Base-by-base conservation (phyloP, 2,797 vertebrate genomes). In the Catamblyrhynchus diadema region DNA sequence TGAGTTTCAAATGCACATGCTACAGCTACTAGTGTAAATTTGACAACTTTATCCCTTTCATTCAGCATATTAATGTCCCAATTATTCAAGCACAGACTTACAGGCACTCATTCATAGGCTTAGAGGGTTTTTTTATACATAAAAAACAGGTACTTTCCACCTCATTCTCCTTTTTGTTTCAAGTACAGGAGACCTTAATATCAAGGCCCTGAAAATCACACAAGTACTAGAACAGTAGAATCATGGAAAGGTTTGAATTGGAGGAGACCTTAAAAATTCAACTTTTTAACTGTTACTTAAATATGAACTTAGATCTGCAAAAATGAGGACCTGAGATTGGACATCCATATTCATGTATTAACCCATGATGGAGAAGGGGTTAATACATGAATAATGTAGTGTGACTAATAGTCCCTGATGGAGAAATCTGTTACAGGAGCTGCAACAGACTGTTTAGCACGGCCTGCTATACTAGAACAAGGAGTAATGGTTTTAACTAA, bases 81-180 rank as follows among this genome's bases (percentile, higher is more conserved):
- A 21, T 80, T 73, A 56, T 7, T 91, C 42, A 51, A 50, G 44
- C 16, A 50, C 23, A 53, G n/a, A 23, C 5, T 19, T 11, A 5
- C 6, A 19, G 0, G 1, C 25, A n/a, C 24, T 37, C 41, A 9
- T 41, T 47, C 4, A 27, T 0, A 3, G n/a, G 9, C 21, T 8
- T 23, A 21, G 6, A 37, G 12, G 32, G 32, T 35, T 10, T 14
- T 39, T 71, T 41, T 28, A 12, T 10, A 69, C 3, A 10, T 47
- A 1, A 47, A 22, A 42, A 23, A 1, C n/a, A 61, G 8, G 11
- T 24, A 15, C 6, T 37, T 79, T 2, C 4, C 1, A 1, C 57
- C 15, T 88, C 7, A 3, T 3, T 60, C 4, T 25, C 16, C 5
- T 37, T 65, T 39, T 53, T 15, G 6, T 53, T 81, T 27, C 24